Evolutionary conservation across 2,113 vertebrate species (phyloP), one percentile per base, ranked within the genome.

Genomic region (Mastomys coucha): DNA sequence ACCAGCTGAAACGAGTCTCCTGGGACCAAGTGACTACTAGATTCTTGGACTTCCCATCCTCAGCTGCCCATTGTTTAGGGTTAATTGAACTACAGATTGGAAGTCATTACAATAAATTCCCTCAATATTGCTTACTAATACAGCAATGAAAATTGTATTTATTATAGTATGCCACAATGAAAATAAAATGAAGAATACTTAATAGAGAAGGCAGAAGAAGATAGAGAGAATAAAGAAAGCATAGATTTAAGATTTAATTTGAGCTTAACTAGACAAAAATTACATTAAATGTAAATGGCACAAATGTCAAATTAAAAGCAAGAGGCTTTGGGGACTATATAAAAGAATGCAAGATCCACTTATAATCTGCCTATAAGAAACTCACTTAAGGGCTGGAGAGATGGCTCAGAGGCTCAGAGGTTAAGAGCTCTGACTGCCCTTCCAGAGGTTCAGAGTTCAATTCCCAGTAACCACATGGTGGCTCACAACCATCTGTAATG

Each of bases 281-380:
- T 81, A 82, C 80, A 39, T 39, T 60, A 60, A 60, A 39, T 82
- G 22, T 39, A 82, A 82, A 60, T 60, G 36, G 39, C 3, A n/a
- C 20, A 82, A 82, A 60, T 7, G n/a, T 12, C 78, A 58, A 82
- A 82, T 60, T 82, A 86, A 88, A 95, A 96, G 60, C 42, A 31
- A 91, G 33, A 94, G 56, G 72, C 56, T 82, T 80, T 5, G 33
- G 28, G 56, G 19, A 77, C 31, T 33, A 31, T 17, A 93, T 91
- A 60, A 80, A 80, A 80, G 16, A 56, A 80, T 36, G 19, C 77
- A 53, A 80, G 31, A 80, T 33, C 10, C 26, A 53, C 73, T 58
- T 82, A 26, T 60, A 82, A 60, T 60, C 45, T 87, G 45, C 31
- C 45, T 88, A 13, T 70, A 39, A 39, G 56, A 82, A 60, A 93